phyloP scores from a whole-genome alignment of 2,888 invertebrate genomes.

The Petrolisthes cinctipes region DNA sequence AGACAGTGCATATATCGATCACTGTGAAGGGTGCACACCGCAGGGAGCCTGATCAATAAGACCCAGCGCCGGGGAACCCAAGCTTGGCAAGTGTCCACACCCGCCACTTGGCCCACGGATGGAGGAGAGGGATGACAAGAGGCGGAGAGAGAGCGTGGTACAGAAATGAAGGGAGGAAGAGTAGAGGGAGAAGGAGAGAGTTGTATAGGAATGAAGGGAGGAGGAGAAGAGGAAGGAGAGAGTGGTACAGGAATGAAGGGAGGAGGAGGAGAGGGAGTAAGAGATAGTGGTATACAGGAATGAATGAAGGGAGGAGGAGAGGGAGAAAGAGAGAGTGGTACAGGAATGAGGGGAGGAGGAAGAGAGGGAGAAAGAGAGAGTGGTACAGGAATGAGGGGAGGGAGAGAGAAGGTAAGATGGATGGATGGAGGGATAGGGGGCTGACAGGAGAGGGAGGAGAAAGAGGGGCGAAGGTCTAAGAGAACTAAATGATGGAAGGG shows the following conservation, averaged over 20 bases:
- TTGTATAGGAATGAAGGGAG: not conserved
- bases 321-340: not conserved
- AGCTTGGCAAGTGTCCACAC: constrained; percentile 52
- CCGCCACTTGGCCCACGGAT: too few species aligned
- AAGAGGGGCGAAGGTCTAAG: too few species aligned
- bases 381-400: not conserved
- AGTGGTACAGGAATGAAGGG: not conserved
- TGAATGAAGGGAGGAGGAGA: not conserved
- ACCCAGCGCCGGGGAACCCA: constrained; percentile 39
- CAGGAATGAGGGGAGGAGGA: not conserved
- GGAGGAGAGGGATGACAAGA: not conserved
- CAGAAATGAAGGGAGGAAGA: not conserved
- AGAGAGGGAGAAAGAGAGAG: not conserved
- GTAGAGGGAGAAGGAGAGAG: not conserved
- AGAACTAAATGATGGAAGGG: too few species aligned
- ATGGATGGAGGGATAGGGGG: too few species aligned
- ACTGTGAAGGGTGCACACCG: constrained; percentile 16
- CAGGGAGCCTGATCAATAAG: constrained; percentile 44
- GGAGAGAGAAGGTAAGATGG: too few species aligned
- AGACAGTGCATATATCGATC: constrained; percentile 45
- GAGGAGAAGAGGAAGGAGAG: not conserved
- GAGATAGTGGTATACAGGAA: not conserved
- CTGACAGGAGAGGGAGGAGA: too few species aligned
- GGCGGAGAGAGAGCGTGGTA: not conserved
- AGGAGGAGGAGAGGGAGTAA: not conserved